Base-by-base conservation (phyloP, 2,113 vertebrate species). In the Pachypanchax playfairii region DNA sequence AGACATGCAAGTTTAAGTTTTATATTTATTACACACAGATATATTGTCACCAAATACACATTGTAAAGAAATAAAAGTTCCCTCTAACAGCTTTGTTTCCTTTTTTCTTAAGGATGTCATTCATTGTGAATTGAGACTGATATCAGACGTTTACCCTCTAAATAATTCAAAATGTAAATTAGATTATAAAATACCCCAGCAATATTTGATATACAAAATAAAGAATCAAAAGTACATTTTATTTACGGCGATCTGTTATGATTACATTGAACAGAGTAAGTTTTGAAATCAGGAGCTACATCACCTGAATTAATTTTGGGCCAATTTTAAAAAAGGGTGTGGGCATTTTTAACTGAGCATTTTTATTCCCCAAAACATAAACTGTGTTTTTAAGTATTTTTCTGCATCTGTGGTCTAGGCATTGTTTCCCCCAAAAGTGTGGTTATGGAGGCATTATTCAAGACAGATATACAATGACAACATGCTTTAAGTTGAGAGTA, bases 1-100 rank as follows among this genome's bases (percentile, higher is more conserved):
- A 85, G 70, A 47, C 92, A 93, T 93, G 93, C 91, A 92, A 79
- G 79, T 58, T 43, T 77, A 89, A 87, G 83, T 85, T 89, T 84
- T 77, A 79, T 48, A 83, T 89, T 90, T 91, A 83, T 82, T 92
- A 68, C 80, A 79, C 50, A 70, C 43, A 66, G 26, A 66, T 73
- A 86, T 69, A 84, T 65, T 48, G 86, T 72, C 85, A 84, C 72
- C 44, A 86, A 54, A 75, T 43, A 77, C 81, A 74, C 65, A 77
- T 59, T 75, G 48, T 4, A 63, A 69, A 58, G 44, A 53, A 39
- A 38, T 26, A 4, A 41, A 54, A 7, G 22, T 54, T 8, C 22
- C 7, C 9, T 4, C 26, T 0, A 15, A 25, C 47, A 14, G 15
- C 7, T 9, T 49, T 49, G 3, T 7, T 42, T 11, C 1, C 10